Percentiles rank a stretch among this genome's conserved stretches.
These are phyloP conservation scores for Limnephilus auricula DNA, from an alignment of 2,888 invertebrate species.

Conservation along the genomic window DNA sequence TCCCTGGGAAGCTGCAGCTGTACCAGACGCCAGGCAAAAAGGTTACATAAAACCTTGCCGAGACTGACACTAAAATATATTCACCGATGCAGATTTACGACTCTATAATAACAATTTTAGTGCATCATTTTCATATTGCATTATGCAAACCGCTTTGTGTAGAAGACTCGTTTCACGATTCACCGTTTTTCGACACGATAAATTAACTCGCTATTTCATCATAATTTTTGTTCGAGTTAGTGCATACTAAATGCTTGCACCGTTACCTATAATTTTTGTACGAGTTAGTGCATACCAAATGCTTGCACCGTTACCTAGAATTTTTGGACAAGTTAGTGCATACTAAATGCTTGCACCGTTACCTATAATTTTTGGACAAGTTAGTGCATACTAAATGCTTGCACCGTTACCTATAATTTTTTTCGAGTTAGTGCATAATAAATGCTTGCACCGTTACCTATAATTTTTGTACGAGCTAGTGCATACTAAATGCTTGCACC, in stretches of 20 bases:
- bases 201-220: neutral
- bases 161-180: neutral
- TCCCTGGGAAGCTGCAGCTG: constrained; percentile 27
- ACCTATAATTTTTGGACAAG: neutral
- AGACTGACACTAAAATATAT: neutral
- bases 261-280: neutral
- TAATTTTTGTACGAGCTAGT: neutral
- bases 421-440: neutral
- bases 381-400: neutral
- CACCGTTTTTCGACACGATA: neutral
- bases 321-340: neutral
- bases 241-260: neutral
- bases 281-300: neutral
- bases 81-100: constrained; percentile 12
- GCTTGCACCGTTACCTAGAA: neutral
- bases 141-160: neutral
- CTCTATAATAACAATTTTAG: constrained; percentile 6
- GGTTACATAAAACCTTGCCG: neutral
- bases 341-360: neutral
- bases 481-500: neutral
- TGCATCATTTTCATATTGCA: neutral
- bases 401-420: neutral
- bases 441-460: neutral
- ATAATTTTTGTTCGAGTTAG: neutral
- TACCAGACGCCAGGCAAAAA: constrained; percentile 10